Base-by-base conservation (phyloP, 2,113 vertebrate genomes). In the Ochotona princeps region DNA sequence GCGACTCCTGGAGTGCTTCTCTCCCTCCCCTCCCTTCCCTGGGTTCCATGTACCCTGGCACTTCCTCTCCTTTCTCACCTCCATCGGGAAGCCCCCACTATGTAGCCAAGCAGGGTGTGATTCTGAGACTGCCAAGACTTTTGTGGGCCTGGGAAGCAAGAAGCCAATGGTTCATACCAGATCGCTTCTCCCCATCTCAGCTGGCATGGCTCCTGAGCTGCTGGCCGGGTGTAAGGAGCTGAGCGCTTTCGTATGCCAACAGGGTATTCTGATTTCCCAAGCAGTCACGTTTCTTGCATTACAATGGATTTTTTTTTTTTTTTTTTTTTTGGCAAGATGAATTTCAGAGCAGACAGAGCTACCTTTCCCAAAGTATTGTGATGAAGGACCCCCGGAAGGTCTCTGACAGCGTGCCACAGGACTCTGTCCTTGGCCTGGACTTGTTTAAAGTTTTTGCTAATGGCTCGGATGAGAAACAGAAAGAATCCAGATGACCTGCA, bases 401-500 rank as follows among this genome's bases (percentile, higher is more conserved):
- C 90, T 84, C 54, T 54, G 49, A 61, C 21, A 85, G n/a, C 47
- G 70, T 70, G 57, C 69, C 72, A 2, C 78, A 15, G 60, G 81
- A 30, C 79, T 92, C 49, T 83, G 21, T 81, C 44, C 25, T 90
- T 60, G 66, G 88, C 84, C n/a, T 30, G 44, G 63, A 61, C 91
- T 94, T 67, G 20, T 78, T 83, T 35, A 90, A 80, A 38, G 23
- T 23, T 72, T 86, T 69, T 72, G 30, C 88, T 93, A 90, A 95
- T 84, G 85, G 90, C 86, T 95, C 90, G 69, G 78, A 85, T 89
- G 90, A 93, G 95, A 93, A 74, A 60, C 21, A 88, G 94, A 95
- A 73, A 91, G 94, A 92, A 88, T 89, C 87, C 93, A 95, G 91
- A 83, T 85, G 91, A 89, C 87, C 90, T 65, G 35, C 96, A 95